phyloP scores from a whole-genome alignment of 1,140 invertebrate species.

The Coelopa frigida region DNA sequence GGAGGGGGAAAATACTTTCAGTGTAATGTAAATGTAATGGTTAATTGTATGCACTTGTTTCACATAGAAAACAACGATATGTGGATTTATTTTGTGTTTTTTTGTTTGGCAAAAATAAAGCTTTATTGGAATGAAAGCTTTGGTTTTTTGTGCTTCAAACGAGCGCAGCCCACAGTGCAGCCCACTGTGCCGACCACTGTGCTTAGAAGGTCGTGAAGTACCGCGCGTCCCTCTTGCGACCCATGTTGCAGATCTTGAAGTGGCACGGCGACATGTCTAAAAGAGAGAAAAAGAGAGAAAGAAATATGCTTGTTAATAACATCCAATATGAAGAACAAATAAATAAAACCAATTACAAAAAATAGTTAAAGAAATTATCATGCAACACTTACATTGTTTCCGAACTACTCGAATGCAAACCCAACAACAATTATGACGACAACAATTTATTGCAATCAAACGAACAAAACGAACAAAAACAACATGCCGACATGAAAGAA shows the following conservation, averaged over 20 bases:
- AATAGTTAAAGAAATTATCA: conserved; percentile 12
- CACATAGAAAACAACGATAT: too few species aligned
- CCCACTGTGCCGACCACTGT: too few species aligned
- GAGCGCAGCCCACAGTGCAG: neutral
- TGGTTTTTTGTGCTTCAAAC: too few species aligned
- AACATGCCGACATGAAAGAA: neutral
- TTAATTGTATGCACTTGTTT: too few species aligned
- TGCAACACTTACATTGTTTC: conserved; percentile 41
- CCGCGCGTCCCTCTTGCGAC: conserved; percentile 33
- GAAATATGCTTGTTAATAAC: neutral
- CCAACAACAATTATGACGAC: too few species aligned
- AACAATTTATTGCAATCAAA: neutral
- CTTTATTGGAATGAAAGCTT: too few species aligned
- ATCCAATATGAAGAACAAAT: neutral
- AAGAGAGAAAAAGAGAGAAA: conserved; percentile 1
- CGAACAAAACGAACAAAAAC: neutral
- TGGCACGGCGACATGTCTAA: conserved; percentile 40
- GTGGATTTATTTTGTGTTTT: too few species aligned
- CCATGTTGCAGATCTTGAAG: conserved; percentile 42
- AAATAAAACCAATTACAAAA: neutral
- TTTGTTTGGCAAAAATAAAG: too few species aligned
- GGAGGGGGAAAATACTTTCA: too few species aligned
- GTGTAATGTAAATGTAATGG: too few species aligned
- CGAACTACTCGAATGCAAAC: too few species aligned
- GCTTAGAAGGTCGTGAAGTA: too few species aligned